Evolutionary conservation across 2,113 vertebrate genomes (phyloP).

Genomic region (Amphiprion percula): DNA sequence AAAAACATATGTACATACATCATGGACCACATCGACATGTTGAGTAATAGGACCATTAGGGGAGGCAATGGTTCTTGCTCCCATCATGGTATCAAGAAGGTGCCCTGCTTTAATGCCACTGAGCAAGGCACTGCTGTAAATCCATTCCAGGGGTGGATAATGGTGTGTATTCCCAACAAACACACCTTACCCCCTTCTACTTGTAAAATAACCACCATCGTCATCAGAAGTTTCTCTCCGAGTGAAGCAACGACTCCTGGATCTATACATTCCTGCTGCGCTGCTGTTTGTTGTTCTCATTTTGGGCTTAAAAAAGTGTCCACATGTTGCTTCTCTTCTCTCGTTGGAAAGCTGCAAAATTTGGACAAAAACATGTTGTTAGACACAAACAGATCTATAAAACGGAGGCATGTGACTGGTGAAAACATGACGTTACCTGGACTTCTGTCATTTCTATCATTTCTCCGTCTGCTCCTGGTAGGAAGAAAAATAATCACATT

Average conservation of each 20-base stretch:
- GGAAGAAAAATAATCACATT: background rate
- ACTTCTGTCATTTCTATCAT: conserved; percentile 31
- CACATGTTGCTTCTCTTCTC: conserved; percentile 26
- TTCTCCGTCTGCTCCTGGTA: conserved; percentile 48
- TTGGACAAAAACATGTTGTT: background rate
- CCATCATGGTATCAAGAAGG: background rate
- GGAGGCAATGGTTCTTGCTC: background rate
- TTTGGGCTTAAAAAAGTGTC: conserved; percentile 35
- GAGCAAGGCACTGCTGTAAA: conserved; percentile 42
- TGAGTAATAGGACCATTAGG: background rate
- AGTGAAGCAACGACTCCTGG: background rate
- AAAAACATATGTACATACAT: conserved; percentile 30
- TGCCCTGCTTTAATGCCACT: background rate
- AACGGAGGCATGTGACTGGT: fast-evolving
- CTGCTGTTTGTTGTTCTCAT: conserved; percentile 16
- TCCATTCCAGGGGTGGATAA: background rate
- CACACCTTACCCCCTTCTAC: background rate
- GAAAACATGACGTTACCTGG: conserved; percentile 41
- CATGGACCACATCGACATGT: background rate
- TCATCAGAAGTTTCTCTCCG: background rate
- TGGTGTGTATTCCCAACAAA: background rate
- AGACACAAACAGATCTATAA: background rate
- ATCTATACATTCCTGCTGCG: background rate
- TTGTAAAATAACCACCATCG: conserved; percentile 20
- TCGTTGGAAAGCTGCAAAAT: conserved; percentile 16